Evolutionary conservation across 23 tunicate species (phyloP), one percentile per base, ranked within the genome.

Genomic region (Halocynthia aurantium): DNA sequence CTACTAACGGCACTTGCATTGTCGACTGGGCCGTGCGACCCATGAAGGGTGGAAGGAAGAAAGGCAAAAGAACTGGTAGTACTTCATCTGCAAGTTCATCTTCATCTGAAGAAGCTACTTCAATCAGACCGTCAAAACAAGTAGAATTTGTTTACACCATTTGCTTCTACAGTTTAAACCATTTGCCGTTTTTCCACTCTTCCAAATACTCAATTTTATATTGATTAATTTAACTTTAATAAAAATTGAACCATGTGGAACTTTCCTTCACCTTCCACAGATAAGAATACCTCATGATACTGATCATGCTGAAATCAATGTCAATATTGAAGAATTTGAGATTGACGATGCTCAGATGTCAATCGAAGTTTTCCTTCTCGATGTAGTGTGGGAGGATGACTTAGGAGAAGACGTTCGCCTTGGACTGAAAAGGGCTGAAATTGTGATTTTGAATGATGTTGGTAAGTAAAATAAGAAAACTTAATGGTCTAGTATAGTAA

Each of bases 381-480:
- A 57, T 44, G 79, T 82, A 6, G 64, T 64, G 51, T 81, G 87
- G 91, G 76, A 76, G 15, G 77, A 61, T 11, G 64, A 49, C 21
- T 6, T 12, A 40, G 73, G 69, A 57, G 88, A 86, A 6, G 84
- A 86, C 40, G 6, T 92, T 12, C 6, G 61, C 51, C 80, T 92
- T 52, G 92, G 92, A 10, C 53, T 83, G 82, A 82, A 86, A 73
- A 63, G 83, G 55, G 76, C 98, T 8, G 89, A 92, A 82, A 85
- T 92, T 22, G 82, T 92, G 21, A 79, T 92, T 57, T 82, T 92
- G 52, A 92, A 92, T 68, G 98, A 92, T 66, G 80, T 92, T 57
- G 98, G 98, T 92, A 11, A 63, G 81, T 51, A 10, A 50, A 53
- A 53, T 55, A 53, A 31, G 44, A n/a, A n/a, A n/a, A n/a, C n/a